phyloP scores from a whole-genome alignment of 2,888 invertebrate genomes.

The Thalpophila matura region DNA sequence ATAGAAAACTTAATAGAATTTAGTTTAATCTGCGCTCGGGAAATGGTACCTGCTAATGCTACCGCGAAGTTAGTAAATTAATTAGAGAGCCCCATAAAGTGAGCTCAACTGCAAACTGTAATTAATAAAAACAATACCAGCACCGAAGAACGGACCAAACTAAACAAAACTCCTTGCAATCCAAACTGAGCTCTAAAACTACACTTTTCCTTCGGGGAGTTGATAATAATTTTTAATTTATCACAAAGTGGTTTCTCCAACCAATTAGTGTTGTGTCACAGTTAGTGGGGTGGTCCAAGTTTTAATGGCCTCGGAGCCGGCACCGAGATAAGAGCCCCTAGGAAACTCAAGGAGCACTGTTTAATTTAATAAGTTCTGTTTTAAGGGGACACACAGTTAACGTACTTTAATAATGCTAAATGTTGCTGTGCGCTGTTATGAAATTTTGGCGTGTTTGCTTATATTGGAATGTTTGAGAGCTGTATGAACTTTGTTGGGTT shows the following conservation, averaged over 20 bases:
- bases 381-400: conserved; percentile 57
- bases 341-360: conserved; percentile 70
- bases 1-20: background rate
- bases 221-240: conserved; percentile 70
- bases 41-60: conserved; percentile 5
- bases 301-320: conserved; percentile 73
- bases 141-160: conserved; percentile 21
- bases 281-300: conserved; percentile 72
- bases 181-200: conserved; percentile 49
- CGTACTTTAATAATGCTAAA: conserved; percentile 50
- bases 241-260: conserved; percentile 72
- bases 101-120: conserved; percentile 28
- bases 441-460: conserved; percentile 29
- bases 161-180: conserved; percentile 49
- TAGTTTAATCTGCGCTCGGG: background rate
- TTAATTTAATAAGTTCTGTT: conserved; percentile 75
- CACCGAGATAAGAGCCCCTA: conserved; percentile 73
- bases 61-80: conserved; percentile 31
- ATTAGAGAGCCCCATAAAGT: conserved; percentile 20
- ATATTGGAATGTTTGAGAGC: conserved; percentile 9
- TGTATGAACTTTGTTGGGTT: conserved; percentile 16
- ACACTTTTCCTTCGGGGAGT: conserved; percentile 55
- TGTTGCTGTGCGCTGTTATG: conserved; percentile 30
- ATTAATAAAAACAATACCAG: conserved; percentile 45
- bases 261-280: conserved; percentile 79